Evolutionary conservation across 1,140 invertebrate species (phyloP).

Genomic region (Zaprionus camerounensis): DNA sequence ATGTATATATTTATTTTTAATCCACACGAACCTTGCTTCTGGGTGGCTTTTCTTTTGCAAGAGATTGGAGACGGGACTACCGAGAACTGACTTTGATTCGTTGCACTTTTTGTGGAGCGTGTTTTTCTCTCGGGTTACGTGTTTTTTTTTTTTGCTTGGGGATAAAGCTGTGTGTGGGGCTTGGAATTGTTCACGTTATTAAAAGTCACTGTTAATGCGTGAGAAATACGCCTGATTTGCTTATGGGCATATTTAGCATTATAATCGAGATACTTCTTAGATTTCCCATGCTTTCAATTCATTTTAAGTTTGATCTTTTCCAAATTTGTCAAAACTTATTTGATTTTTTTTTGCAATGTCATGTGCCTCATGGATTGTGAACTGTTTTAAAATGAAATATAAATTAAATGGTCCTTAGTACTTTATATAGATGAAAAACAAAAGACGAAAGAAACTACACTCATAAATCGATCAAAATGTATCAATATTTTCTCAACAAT

Average conservation of each 20-base stretch:
- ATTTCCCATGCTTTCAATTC: background rate
- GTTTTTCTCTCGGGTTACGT: background rate
- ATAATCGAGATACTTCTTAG: background rate
- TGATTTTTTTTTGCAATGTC: background rate
- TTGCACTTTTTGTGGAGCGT: conserved; percentile 10
- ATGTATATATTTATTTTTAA: conserved; percentile 40
- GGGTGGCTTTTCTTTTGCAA: conserved; percentile 60
- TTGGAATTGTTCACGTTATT: background rate
- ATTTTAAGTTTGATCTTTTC: background rate
- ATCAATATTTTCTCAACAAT: too few species aligned
- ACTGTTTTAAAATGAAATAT: background rate
- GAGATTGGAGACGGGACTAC: background rate
- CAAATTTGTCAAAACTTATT: background rate
- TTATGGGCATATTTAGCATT: background rate
- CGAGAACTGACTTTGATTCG: conserved; percentile 28
- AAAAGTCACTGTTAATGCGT: conserved; percentile 12
- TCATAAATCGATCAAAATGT: too few species aligned
- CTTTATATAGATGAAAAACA: too few species aligned
- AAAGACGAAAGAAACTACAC: too few species aligned
- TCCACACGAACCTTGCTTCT: conserved; percentile 51
- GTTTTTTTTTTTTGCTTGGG: background rate
- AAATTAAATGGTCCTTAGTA: too few species aligned
- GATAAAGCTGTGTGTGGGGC: conserved; percentile 1
- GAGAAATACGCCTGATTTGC: background rate
- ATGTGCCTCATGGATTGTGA: too few species aligned